phyloP scores from a whole-genome alignment of 1,140 invertebrate species.

The Bombus sylvicola region DNA sequence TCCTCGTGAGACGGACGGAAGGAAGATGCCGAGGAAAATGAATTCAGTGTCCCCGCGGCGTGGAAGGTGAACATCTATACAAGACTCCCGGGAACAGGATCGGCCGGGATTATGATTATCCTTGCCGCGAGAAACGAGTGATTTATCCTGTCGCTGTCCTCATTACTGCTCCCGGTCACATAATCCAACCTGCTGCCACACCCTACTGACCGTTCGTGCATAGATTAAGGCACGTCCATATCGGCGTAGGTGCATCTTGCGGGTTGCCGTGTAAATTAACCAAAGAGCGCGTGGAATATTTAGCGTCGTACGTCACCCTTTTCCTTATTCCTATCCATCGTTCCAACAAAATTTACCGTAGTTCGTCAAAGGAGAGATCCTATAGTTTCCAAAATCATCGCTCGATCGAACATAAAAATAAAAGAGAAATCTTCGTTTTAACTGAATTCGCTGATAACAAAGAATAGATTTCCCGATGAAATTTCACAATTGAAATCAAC shows the following conservation, averaged over 20 bases:
- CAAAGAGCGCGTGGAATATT: conserved; percentile 34
- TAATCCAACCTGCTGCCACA: conserved; percentile 76
- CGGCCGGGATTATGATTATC: conserved; percentile 78
- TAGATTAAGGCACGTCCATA: conserved; percentile 73
- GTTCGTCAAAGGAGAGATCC: too few species aligned
- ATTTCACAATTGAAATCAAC: conserved; percentile 12
- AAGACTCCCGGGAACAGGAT: conserved; percentile 68
- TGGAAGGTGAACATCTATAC: conserved; percentile 44
- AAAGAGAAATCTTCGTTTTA: too few species aligned
- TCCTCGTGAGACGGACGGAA: conserved; percentile 75
- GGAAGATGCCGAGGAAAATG: conserved; percentile 75
- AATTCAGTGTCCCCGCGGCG: conserved; percentile 70
- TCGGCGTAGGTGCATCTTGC: conserved; percentile 63
- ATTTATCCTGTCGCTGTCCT: conserved; percentile 80
- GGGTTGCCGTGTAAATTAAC: conserved; percentile 56
- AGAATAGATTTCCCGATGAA: background rate
- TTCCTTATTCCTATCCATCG: background rate
- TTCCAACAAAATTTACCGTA: background rate
- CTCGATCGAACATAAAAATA: background rate
- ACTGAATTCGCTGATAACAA: background rate
- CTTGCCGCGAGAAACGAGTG: conserved; percentile 74
- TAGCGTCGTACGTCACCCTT: conserved; percentile 16
- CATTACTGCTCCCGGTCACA: conserved; percentile 78
- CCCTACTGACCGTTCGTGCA: conserved; percentile 71
- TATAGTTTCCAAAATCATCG: too few species aligned